Percentiles rank a stretch among this genome's conserved stretches.
Evolutionary conservation across 1,140 invertebrate species (phyloP).

Genomic region (Zeugodacus cucurbitae): DNA sequence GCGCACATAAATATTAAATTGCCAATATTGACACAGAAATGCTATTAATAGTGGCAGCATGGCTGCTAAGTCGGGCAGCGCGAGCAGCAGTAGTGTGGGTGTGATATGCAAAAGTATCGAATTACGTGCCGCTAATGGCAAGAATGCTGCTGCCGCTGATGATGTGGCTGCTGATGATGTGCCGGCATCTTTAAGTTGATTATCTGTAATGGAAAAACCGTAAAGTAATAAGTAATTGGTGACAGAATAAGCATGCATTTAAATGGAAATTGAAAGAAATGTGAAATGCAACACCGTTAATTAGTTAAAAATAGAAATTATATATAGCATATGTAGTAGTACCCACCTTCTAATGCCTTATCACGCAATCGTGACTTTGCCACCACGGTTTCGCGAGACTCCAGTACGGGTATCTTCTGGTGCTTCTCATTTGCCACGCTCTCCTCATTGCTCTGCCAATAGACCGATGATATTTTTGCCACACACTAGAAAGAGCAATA

Average conservation of each 20-base stretch:
- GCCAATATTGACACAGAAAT: constrained; percentile 55
- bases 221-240: neutral
- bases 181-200: constrained; percentile 16
- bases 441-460: constrained; percentile 85
- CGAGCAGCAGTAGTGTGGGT: neutral
- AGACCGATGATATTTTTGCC: constrained; percentile 85
- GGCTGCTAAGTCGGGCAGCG: neutral
- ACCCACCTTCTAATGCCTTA: constrained; percentile 60
- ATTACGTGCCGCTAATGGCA: constrained; percentile 14
- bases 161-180: constrained; percentile 47
- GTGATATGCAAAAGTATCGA: neutral
- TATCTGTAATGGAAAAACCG: constrained; percentile 34
- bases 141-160: constrained; percentile 49
- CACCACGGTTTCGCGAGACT: constrained; percentile 71
- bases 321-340: neutral
- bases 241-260: neutral
- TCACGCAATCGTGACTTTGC: constrained; percentile 66
- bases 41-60: constrained; percentile 58
- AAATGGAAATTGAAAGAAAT: neutral
- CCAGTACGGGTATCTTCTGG: constrained; percentile 73
- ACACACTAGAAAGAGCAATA: constrained; percentile 71
- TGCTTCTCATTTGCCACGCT: constrained; percentile 79
- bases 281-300: neutral
- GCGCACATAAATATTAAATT: constrained; percentile 37
- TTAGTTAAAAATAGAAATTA: neutral